Evolutionary conservation across 2,797 vertebrate genomes (phyloP).

Genomic region (Microctenopoma lineatum): DNA sequence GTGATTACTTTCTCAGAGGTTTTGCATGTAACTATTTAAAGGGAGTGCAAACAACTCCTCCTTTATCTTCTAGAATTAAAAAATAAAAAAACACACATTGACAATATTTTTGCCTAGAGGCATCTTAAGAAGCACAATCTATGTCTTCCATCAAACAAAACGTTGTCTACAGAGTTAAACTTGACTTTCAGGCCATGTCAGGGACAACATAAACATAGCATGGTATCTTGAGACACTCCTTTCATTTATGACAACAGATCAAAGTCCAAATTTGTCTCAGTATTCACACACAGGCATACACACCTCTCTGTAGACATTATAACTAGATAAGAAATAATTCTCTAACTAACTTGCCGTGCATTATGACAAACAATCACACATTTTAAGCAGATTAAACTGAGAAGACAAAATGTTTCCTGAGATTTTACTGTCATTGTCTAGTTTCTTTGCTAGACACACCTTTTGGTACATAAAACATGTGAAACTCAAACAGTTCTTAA

Average conservation of each 20-base stretch:
- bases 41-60: not conserved
- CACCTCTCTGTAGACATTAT: slow-evolving; percentile 45
- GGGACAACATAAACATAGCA: slow-evolving; percentile 83
- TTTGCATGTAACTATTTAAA: slow-evolving; percentile 8
- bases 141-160: slow-evolving; percentile 23
- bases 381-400: slow-evolving; percentile 8
- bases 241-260: slow-evolving; percentile 87
- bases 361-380: slow-evolving; percentile 22
- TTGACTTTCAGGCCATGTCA: slow-evolving; percentile 77
- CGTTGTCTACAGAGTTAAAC: slow-evolving; percentile 36
- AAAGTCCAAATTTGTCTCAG: slow-evolving; percentile 73
- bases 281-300: slow-evolving; percentile 24
- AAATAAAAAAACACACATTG: not conserved
- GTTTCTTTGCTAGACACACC: not conserved
- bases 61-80: not conserved
- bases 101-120: too few species aligned
- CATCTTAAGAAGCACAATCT: slow-evolving; percentile 6
- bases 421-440: not conserved
- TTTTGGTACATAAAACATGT: not conserved
- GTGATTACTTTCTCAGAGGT: slow-evolving; percentile 14
- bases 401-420: slow-evolving; percentile 5
- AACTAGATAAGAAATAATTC: slow-evolving; percentile 45
- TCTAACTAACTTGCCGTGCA: slow-evolving; percentile 7
- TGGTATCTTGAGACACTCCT: slow-evolving; percentile 84
- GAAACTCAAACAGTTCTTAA: not conserved